Evolutionary conservation across 2,888 invertebrate genomes (phyloP), one percentile per base, ranked within the genome.

Genomic region (Gymnosoma rotundatum): DNA sequence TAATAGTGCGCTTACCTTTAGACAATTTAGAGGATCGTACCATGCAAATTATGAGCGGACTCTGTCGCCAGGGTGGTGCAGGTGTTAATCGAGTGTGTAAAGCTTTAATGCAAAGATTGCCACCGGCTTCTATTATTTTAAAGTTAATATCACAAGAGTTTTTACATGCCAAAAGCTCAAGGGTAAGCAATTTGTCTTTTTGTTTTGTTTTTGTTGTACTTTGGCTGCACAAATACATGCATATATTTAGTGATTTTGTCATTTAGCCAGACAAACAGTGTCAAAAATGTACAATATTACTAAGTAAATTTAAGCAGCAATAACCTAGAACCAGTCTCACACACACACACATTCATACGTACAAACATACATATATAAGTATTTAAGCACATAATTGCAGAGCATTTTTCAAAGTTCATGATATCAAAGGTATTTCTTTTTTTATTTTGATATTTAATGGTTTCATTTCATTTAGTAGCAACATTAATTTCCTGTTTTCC

Each of bases 71-170:
- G 78, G 92, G 92, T 9, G 92, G 91, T 32, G 89, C 92, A 3
- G 92, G 92, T 2, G 90, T 92, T 10, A 92, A 92, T 87, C 90
- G 92, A n/a, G 91, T 91, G n/a, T 91, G 92, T 72, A 92, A 92
- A 84, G 89, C 91, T 3, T 88, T 93, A 69, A 93, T 93, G 93
- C 92, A 93, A 86, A 90, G 92, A 38, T 88, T 93, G 48, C 91
- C 92, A 50, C 92, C 93, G 2, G 91, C 92, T 20, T 90, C 91
- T 9, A 92, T 93, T 87, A 92, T 93, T 63, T 88, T 92, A 60
- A 91, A 92, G 74, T 88, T 92, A 48, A 88, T 92, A 50, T 91
- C 92, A 12, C 90, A 91, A 36, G 93, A 92, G n/a, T 92, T 92
- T 88, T 87, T 92, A 36, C 92, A 92, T 87, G 91, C 90, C 76